Percentiles rank a stretch among this genome's conserved stretches.
These are phyloP conservation scores for Idaea biselata DNA, from an alignment of 2,888 invertebrate genomes.

Conservation along the genomic window DNA sequence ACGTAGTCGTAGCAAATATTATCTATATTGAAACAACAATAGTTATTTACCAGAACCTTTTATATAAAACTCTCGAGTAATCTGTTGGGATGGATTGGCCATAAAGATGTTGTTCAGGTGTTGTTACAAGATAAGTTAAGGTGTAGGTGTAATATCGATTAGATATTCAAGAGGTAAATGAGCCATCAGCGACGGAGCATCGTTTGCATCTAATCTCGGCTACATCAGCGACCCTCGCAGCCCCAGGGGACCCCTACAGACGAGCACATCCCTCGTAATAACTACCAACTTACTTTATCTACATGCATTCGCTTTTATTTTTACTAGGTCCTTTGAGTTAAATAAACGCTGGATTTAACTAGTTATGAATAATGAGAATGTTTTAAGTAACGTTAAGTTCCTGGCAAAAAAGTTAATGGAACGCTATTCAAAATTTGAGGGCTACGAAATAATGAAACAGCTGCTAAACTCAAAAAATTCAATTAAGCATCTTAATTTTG, in stretches of 20 bases:
- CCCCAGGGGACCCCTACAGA: slow-evolving; percentile 47
- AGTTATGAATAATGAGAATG: too few relatives aligned
- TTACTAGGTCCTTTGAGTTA: slow-evolving; percentile 3
- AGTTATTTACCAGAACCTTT: background rate
- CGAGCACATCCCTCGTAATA: slow-evolving; percentile 34
- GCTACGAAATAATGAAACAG: too few relatives aligned
- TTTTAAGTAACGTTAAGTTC: too few relatives aligned
- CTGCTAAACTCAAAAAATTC: too few relatives aligned
- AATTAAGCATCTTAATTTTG: too few relatives aligned
- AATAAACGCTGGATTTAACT: slow-evolving; percentile 1
- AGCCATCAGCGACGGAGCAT: slow-evolving; percentile 68
- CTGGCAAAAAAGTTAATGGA: too few relatives aligned
- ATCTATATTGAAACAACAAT: background rate
- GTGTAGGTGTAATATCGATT: slow-evolving; percentile 59
- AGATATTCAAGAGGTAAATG: slow-evolving; percentile 75
- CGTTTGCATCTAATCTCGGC: slow-evolving; percentile 75
- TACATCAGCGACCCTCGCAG: slow-evolving; percentile 53
- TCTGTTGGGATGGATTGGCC: background rate
- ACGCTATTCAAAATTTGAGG: too few relatives aligned
- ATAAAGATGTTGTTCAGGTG: slow-evolving; percentile 26
- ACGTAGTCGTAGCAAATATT: too few relatives aligned
- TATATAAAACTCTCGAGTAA: background rate
- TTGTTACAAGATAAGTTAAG: slow-evolving; percentile 29
- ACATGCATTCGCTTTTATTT: slow-evolving; percentile 4
- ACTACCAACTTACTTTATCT: slow-evolving; percentile 32